A percentile compares a stretch with the other conserved stretches of the same genome.
phyloP scores from a whole-genome alignment of 2,113 vertebrate genomes.

The Cichladusa arquata region DNA sequence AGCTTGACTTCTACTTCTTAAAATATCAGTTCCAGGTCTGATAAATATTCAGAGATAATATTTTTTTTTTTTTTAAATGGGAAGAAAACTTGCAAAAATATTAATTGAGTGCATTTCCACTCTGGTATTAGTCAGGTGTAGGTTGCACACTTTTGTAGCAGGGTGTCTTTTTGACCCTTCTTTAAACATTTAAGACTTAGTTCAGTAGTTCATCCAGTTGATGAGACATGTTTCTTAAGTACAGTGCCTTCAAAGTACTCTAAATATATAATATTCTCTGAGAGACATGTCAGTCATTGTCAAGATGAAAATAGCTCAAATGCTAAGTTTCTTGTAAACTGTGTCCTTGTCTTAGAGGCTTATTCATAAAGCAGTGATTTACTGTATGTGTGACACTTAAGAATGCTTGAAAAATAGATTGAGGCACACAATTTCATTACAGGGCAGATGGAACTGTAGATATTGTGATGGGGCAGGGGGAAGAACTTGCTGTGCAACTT shows the following conservation, averaged over 20 bases:
- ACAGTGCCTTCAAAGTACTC: constrained; percentile 70
- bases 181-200: constrained; percentile 84
- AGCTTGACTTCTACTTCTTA: constrained; percentile 52
- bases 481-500: constrained; percentile 73
- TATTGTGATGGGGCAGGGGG: constrained; percentile 4
- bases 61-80: neutral
- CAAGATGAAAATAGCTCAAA: constrained; percentile 77
- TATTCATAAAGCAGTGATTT: constrained; percentile 68
- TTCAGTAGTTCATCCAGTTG: constrained; percentile 78
- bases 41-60: constrained; percentile 70
- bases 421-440: constrained; percentile 40
- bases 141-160: constrained; percentile 73
- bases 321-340: constrained; percentile 72
- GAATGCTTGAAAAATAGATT: constrained; percentile 49
- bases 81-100: constrained; percentile 70
- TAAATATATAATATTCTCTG: constrained; percentile 81
- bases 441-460: constrained; percentile 54
- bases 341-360: constrained; percentile 59
- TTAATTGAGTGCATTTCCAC: constrained; percentile 68
- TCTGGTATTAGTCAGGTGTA: constrained; percentile 66
- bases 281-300: constrained; percentile 76
- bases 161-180: constrained; percentile 74
- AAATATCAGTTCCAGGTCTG: neutral
- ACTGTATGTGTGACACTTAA: constrained; percentile 37
- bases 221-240: constrained; percentile 76